A percentile compares a stretch with the other conserved stretches of the same genome.
These are phyloP conservation scores for Nomada hirtipes DNA, from an alignment of 2,888 invertebrate species.

Conservation along the genomic window DNA sequence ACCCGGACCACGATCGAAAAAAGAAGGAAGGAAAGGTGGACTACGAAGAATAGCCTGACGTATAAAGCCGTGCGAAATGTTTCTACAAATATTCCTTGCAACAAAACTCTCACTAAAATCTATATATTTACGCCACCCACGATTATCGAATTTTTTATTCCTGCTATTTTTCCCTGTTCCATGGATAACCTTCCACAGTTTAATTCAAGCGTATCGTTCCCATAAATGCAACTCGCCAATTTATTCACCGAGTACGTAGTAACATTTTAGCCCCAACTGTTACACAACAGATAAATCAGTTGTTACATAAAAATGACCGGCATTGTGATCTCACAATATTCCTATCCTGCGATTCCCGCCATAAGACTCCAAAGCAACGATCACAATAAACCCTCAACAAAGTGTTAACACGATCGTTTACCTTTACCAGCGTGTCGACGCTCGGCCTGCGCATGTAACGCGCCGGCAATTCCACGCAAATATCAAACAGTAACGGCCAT, in stretches of 20 bases:
- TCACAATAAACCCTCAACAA: conserved; percentile 3
- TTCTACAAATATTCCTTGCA: neutral
- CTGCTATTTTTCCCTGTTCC: too few relatives aligned
- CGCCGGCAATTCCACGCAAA: conserved; percentile 17
- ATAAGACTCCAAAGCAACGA: neutral
- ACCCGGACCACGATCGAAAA: neutral
- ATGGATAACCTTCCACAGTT: too few relatives aligned
- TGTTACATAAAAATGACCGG: too few relatives aligned
- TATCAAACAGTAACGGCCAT: conserved; percentile 19
- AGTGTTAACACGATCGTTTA: neutral
- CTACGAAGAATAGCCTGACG: neutral
- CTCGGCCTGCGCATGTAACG: neutral
- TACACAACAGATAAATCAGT: too few relatives aligned
- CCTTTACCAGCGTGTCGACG: conserved; percentile 6
- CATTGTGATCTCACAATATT: neutral
- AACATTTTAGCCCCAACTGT: too few relatives aligned
- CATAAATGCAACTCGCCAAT: too few relatives aligned
- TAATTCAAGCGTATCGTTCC: too few relatives aligned
- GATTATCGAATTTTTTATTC: too few relatives aligned
- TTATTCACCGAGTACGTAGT: too few relatives aligned
- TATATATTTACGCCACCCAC: too few relatives aligned
- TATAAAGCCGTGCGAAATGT: neutral
- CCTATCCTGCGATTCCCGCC: neutral
- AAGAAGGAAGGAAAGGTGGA: neutral
- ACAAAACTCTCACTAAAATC: too few relatives aligned